Percentiles rank a stretch among this genome's conserved stretches.
Evolutionary conservation across 2,888 invertebrate species (phyloP).

Genomic region (Torymus tubicola): DNA sequence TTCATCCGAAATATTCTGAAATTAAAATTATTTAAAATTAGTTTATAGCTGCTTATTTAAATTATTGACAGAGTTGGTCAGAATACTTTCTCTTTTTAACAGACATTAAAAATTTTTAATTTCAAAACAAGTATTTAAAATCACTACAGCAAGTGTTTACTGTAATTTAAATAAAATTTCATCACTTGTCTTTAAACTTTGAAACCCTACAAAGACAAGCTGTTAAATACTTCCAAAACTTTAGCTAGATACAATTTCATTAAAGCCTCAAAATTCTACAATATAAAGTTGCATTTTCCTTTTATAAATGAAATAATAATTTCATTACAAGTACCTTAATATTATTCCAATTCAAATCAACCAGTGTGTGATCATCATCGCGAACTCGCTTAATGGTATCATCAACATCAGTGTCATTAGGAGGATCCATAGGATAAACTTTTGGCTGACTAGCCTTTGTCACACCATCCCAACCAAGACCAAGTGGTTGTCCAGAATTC

Average conservation of each 20-base stretch:
- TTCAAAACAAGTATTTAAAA: too few species aligned
- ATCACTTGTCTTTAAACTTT: too few species aligned
- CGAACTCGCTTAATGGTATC: conserved; percentile 92
- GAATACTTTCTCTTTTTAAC: too few species aligned
- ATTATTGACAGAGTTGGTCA: too few species aligned
- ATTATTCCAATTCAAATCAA: conserved; percentile 99
- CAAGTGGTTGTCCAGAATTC: conserved; percentile 93
- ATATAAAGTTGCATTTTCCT: too few species aligned
- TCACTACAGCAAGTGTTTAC: too few species aligned
- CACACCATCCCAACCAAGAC: conserved; percentile 95
- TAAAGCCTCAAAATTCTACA: too few species aligned
- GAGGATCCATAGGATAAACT: conserved; percentile 95
- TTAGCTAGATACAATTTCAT: too few species aligned
- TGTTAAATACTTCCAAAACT: too few species aligned
- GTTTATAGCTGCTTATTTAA: background rate
- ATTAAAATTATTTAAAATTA: conserved; percentile 31
- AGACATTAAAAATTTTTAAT: too few species aligned
- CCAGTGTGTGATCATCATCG: conserved; percentile 91
- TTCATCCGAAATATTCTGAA: conserved; percentile 97
- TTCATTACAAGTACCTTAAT: conserved; percentile 90
- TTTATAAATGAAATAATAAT: conserved; percentile 11
- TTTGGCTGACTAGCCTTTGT: conserved; percentile 96
- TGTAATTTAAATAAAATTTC: too few species aligned
- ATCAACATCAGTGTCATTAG: conserved; percentile 97
- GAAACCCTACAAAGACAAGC: too few species aligned